Base-by-base conservation (phyloP, 2,888 invertebrate species). In the Prosapia bicincta region DNA sequence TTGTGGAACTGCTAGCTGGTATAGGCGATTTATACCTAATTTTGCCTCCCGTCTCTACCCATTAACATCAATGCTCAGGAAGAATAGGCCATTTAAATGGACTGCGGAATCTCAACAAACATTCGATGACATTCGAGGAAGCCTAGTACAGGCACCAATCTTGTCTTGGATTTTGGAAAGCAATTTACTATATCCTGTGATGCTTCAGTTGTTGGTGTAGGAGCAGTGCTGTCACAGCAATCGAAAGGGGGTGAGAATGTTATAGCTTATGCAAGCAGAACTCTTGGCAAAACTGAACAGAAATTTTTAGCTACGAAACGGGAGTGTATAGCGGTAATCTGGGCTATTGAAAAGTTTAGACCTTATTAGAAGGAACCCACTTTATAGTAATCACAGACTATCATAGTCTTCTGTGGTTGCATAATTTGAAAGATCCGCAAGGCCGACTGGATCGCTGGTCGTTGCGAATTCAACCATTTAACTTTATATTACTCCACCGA, bases 311-410 rank as follows among this genome's bases (percentile, higher is more conserved):
- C 78, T 6, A 80, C 81, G 0, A 79, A 81, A 67, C 74, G 66
- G 25, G 81, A 82, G 28, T 82, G 81, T 38, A 76, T 81, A 0
- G 80, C 81, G 0, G 78, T 82, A 0, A n/a, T 81, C 0, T 81
- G 79, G 80, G 78, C 79, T 0, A 76, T 82, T 1, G 69, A 73
- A 1, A 79, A 80, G 38, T 81, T 79, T 28, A 69, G 81, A n/a
- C 74, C 76, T 0, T 82, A 82, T 6, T 82, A 0, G 80, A 81
- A 32, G 81, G 81, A 80, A 26, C 67, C 71, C 25, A 79, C 77
- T 38, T 70, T 26, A 24, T 43, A 3, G 74, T 69, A 0, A 26
- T 74, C 5, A 69, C 74, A 0, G 38, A 74, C 20, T 81, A 2
- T n/a, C 69, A 0, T 80, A 80, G 81, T 26, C 80, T 13, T 74